These are phyloP conservation scores for Teleopsis dalmanni DNA, from an alignment of 1,140 invertebrate species.

Conservation along the genomic window DNA sequence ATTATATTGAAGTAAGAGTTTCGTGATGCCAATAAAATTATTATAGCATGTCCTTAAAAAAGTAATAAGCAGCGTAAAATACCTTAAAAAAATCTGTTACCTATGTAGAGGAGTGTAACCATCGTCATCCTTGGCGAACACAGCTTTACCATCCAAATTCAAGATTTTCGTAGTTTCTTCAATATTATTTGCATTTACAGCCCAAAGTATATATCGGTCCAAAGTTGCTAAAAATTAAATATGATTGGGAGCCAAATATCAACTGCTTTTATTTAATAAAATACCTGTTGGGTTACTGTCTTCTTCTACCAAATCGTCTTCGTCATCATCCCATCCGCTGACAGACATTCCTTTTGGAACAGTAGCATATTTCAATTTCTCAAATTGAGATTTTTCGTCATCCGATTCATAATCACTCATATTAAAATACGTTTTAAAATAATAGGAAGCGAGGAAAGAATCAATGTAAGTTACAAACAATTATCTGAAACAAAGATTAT, in stretches of 20 bases:
- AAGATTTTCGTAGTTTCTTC: slow-evolving; percentile 60
- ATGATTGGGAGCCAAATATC: neutral
- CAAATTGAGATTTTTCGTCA: slow-evolving; percentile 37
- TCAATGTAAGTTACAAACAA: too few relatives aligned
- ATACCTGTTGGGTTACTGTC: slow-evolving; percentile 55
- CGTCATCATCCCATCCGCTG: slow-evolving; percentile 59
- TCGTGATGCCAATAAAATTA: slow-evolving; percentile 69
- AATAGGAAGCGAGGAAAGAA: too few relatives aligned
- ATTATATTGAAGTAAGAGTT: slow-evolving; percentile 64
- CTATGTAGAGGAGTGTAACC: slow-evolving; percentile 85
- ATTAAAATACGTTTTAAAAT: too few relatives aligned
- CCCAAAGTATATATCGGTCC: slow-evolving; percentile 64
- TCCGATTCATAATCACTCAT: slow-evolving; percentile 41
- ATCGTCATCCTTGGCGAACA: slow-evolving; percentile 73
- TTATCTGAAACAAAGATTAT: too few relatives aligned
- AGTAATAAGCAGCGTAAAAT: too few relatives aligned
- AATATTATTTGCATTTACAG: slow-evolving; percentile 65
- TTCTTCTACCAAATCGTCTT: slow-evolving; percentile 51
- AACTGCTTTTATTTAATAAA: neutral
- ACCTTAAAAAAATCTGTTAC: too few relatives aligned
- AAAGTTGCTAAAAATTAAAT: slow-evolving; percentile 55
- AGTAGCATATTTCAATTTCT: slow-evolving; percentile 33
- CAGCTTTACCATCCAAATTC: slow-evolving; percentile 51
- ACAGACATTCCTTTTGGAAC: slow-evolving; percentile 51
- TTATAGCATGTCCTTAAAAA: slow-evolving; percentile 90